These are phyloP conservation scores for Drosophila subobscura DNA, from an alignment of 1,140 invertebrate genomes.

Conservation along the genomic window DNA sequence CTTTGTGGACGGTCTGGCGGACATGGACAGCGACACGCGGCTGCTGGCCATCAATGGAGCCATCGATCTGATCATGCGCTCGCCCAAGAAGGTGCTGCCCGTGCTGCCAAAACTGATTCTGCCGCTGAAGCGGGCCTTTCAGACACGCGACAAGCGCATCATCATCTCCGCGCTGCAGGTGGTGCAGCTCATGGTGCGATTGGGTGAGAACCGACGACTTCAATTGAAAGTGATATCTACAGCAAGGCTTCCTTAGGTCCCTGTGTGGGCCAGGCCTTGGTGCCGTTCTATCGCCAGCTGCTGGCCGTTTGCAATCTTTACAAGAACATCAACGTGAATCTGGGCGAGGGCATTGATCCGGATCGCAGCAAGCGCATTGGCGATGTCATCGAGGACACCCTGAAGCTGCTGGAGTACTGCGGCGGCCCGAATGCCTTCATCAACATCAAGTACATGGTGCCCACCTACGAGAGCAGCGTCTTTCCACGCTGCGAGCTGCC, in stretches of 20 bases:
- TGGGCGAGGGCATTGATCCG: conserved; percentile 91
- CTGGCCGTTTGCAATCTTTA: conserved; percentile 95
- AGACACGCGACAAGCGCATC: conserved; percentile 89
- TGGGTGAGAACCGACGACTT: too few species aligned
- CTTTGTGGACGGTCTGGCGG: conserved; percentile 92
- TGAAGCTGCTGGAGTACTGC: conserved; percentile 94
- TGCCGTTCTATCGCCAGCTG: conserved; percentile 97
- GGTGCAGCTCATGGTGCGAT: conserved; percentile 90
- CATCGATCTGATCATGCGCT: conserved; percentile 87
- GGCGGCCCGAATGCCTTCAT: conserved; percentile 97
- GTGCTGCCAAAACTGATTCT: conserved; percentile 96
- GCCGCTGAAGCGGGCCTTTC: conserved; percentile 95
- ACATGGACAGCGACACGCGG: conserved; percentile 66
- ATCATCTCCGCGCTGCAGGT: conserved; percentile 91
- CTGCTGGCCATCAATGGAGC: conserved; percentile 67
- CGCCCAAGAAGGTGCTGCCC: conserved; percentile 93
- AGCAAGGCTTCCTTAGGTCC: conserved; percentile 46
- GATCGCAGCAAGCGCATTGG: conserved; percentile 92
- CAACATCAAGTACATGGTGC: conserved; percentile 98
- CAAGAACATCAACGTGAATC: conserved; percentile 92
- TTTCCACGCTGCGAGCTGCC: conserved; percentile 63
- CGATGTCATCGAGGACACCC: conserved; percentile 95
- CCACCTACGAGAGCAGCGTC: conserved; percentile 97
- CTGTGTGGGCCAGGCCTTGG: conserved; percentile 91
- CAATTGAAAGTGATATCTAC: background rate